Percentiles rank a stretch among this genome's conserved stretches.
These are phyloP conservation scores for Saxidomus purpurata DNA, from an alignment of 1,140 invertebrate species.

Conservation along the genomic window DNA sequence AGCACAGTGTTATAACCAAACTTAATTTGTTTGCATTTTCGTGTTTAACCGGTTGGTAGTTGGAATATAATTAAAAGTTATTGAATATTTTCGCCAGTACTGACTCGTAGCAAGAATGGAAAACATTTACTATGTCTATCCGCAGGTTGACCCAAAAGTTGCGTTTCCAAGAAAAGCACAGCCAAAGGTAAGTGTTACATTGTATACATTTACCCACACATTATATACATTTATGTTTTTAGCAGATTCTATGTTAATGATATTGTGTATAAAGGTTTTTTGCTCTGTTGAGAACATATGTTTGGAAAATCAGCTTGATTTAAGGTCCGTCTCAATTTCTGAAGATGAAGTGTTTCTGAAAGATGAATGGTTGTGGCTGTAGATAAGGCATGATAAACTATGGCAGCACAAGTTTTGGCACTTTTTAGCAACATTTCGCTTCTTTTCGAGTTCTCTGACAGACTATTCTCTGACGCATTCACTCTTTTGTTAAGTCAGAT, in stretches of 20 bases:
- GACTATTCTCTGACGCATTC: too few species aligned
- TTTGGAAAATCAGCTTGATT: background rate
- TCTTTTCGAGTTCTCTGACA: too few species aligned
- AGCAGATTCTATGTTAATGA: background rate
- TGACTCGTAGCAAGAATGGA: slow-evolving; percentile 63
- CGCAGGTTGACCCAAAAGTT: slow-evolving; percentile 99
- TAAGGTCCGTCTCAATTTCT: background rate
- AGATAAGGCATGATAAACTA: background rate
- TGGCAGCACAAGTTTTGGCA: background rate
- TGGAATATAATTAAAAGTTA: slow-evolving; percentile 61
- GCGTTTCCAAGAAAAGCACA: slow-evolving; percentile 96
- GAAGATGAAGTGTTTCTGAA: background rate
- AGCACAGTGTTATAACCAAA: slow-evolving; percentile 35
- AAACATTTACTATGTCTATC: slow-evolving; percentile 85
- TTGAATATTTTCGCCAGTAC: slow-evolving; percentile 34
- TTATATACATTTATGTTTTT: background rate
- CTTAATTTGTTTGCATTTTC: slow-evolving; percentile 61
- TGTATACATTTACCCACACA: background rate
- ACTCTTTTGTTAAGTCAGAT: too few species aligned
- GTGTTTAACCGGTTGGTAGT: slow-evolving; percentile 45
- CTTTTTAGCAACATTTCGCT: background rate
- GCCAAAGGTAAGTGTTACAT: slow-evolving; percentile 80
- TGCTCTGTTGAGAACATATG: background rate
- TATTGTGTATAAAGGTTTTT: background rate
- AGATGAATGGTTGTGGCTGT: background rate